Evolutionary conservation across 1,140 invertebrate species (phyloP), one percentile per base, ranked within the genome.

Genomic region (Chymomyza costata): DNA sequence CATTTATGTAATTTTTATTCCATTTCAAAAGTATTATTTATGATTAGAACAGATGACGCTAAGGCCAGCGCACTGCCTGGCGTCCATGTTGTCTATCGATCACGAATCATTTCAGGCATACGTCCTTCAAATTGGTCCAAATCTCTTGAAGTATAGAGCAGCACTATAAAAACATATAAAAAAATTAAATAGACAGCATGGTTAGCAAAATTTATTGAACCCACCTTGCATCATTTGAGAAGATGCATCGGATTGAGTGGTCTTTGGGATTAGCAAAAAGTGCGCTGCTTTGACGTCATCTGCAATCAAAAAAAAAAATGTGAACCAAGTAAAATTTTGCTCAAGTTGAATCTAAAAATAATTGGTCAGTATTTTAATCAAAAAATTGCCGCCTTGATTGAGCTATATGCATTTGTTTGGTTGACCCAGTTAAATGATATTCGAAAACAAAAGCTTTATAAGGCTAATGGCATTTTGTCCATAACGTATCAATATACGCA

Each of bases 11-110:
- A 74, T 48, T 64, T 59, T n/a, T 53, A 69, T 73, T 69, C 52
- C 70, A 66, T 78, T 78, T 71, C 50, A 70, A 70, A 61, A 64
- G 58, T 52, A 50, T 62, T 62, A 70, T 66, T 78, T 78, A 78
- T 78, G 71, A 76, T 78, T 78, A 80, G 63, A 71, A 45, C 73
- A 80, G 63, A 78, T 80, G 73, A 71, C 73, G 65, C 49, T 65
- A 62, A 55, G 21, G 45, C 34, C 45, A 16, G 17, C 37, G 30
- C 28, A 39, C 30, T 31, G 25, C 25, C 10, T 28, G n/a, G n/a
- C n/a, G n/a, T n/a, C n/a, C n/a, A n/a, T n/a, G n/a, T n/a, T n/a
- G n/a, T n/a, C n/a, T 6, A 31, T 34, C 14, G 15, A 28, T 47
- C 25, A 21, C 31, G 38, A 59, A 32, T 59, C 35, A 39, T 57